Evolutionary conservation across 2,888 invertebrate genomes (phyloP), one percentile per base, ranked within the genome.

Genomic region (Lasioglossum leucozonium): DNA sequence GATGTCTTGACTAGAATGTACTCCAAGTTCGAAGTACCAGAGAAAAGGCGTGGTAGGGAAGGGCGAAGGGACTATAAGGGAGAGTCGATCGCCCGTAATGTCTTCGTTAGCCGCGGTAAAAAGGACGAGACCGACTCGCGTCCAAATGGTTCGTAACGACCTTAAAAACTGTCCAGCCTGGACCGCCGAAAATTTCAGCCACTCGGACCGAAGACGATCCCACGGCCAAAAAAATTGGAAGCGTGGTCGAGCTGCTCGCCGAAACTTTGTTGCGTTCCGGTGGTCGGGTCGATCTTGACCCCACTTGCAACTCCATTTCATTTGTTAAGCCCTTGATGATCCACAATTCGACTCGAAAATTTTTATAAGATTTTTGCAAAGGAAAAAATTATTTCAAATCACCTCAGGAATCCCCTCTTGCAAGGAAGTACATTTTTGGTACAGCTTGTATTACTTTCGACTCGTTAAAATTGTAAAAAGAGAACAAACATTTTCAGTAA

Each of bases 71-170:
- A 67, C n/a, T 18, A 40, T 51, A 51, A 58, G 51, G 72, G 22
- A 71, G 30, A 51, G 26, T 30, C 37, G 71, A n/a, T 65, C 76
- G 79, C 67, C 73, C 81, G 82, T 91, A 91, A 91, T 89, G 91
- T 91, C 91, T 90, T 91, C 89, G 90, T 91, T 91, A 91, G 82
- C 84, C 83, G 76, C 76, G 62, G 74, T 82, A 87, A 91, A 90
- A 89, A 74, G 74, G 74, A 77, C 78, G 37, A 78, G 72, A 51
- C 69, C 62, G 82, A 65, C 81, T 80, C 72, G 81, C 86, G 87
- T 87, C 86, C 86, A 88, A 88, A 88, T 81, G 86, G 77, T 78
- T 82, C 79, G 83, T 89, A 86, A 91, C 84, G 86, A 85, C 84
- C 84, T 81, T 85, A 85, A 86, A 86, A 88, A 88, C 82, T 76